These are phyloP conservation scores for Chitala chitala DNA, from an alignment of 2,113 vertebrate genomes.

Conservation along the genomic window DNA sequence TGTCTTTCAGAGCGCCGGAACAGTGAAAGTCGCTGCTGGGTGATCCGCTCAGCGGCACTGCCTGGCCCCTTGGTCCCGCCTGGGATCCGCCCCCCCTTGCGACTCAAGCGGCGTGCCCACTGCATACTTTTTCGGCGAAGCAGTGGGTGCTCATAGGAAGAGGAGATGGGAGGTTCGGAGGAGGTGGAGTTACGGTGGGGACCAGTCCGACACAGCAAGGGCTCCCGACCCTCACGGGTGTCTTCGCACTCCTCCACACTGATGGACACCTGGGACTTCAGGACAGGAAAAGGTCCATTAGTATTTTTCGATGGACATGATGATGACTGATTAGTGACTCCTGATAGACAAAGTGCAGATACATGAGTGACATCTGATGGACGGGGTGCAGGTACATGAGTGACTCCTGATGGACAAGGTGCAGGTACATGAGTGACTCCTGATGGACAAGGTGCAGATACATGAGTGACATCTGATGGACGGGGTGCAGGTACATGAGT, in stretches of 20 bases:
- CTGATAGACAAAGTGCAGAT: too few relatives aligned
- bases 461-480: too few relatives aligned
- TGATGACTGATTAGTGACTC: too few relatives aligned
- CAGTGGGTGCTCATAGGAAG: constrained; percentile 67
- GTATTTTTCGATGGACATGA: too few relatives aligned
- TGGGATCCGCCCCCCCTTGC: constrained; percentile 62
- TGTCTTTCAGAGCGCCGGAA: constrained; percentile 72
- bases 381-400: too few relatives aligned
- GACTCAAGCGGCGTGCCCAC: constrained; percentile 70
- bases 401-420: too few relatives aligned
- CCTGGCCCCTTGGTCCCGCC: constrained; percentile 57
- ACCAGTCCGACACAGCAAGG: constrained; percentile 55
- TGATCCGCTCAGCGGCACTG: constrained; percentile 67
- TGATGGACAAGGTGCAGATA: too few relatives aligned
- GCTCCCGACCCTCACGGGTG: constrained; percentile 67
- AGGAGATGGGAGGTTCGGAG: constrained; percentile 62
- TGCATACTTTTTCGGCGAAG: constrained; percentile 75
- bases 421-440: too few relatives aligned
- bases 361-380: too few relatives aligned
- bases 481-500: too few relatives aligned
- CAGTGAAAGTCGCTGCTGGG: constrained; percentile 68
- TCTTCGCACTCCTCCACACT: constrained; percentile 74
- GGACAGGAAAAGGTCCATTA: too few relatives aligned
- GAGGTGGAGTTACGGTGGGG: constrained; percentile 69
- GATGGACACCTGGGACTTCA: constrained; percentile 73